Evolutionary conservation across 2,113 vertebrate genomes (phyloP), one percentile per base, ranked within the genome.

Genomic region (Ammodytes marinus): DNA sequence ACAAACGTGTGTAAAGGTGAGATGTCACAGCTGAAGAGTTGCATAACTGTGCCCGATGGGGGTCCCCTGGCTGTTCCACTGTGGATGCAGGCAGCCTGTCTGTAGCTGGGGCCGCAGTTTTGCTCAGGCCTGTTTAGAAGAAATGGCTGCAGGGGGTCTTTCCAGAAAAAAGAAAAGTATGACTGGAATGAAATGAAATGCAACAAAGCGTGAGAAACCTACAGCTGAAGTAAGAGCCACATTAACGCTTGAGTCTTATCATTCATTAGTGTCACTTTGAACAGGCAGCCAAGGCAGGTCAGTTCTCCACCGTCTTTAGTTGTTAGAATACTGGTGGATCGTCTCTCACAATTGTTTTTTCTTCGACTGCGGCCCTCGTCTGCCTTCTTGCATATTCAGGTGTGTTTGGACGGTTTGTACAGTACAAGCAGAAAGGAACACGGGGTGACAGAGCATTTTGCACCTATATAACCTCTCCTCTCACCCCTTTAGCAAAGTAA

Each of bases 401-500:
- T 82, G 72, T 66, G 74, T 14, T 0, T 39, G 69, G 70, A 83
- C 54, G 50, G 81, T 79, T 76, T 86, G 79, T 80, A 53, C 75
- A 70, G 75, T 50, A 14, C 70, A 80, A 77, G 73, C 76, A 74
- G 52, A 47, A 17, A 72, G 43, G 59, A 83, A 82, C 82, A 74
- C 0, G 11, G 69, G 72, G 80, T 64, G 75, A 90, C 70, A 58
- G 68, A 39, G 70, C 46, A 70, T 74, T 89, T 75, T 82, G 78
- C 65, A 70, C 74, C 37, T 63, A 63, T 71, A 27, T 27, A 27
- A 27, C 27, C 27, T 27, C 27, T 27, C 27, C 19, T 73, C 68
- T 73, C 58, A 54, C 45, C 71, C 74, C 82, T 80, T 61, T 45
- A 87, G 82, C 79, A 85, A 81, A 70, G 76, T 85, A 74, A 76